phyloP scores from a whole-genome alignment of 2,797 vertebrate genomes.

The Sebastes jordani region DNA sequence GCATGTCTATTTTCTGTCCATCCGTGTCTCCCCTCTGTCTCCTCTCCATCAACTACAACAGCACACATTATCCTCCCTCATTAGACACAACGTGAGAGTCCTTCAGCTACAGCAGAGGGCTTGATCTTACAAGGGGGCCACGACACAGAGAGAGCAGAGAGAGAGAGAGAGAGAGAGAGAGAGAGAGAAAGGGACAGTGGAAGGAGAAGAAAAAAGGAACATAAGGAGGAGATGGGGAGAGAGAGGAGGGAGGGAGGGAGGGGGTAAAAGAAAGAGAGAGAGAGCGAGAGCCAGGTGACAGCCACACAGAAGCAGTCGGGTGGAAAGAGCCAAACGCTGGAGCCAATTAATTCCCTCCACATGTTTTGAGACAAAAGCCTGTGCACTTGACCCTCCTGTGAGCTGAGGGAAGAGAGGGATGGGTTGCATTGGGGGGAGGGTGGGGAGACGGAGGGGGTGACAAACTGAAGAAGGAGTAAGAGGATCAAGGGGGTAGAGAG shows the following conservation, averaged over 20 bases:
- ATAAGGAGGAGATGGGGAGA: slow-evolving; percentile 14
- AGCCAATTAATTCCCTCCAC: slow-evolving; percentile 81
- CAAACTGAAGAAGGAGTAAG: slow-evolving; percentile 46
- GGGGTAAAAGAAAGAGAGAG: slow-evolving; percentile 2
- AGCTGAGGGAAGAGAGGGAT: slow-evolving; percentile 58
- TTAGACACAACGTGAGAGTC: slow-evolving; percentile 65
- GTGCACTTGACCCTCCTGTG: slow-evolving; percentile 73
- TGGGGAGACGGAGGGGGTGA: slow-evolving; percentile 49
- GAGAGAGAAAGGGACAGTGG: slow-evolving; percentile 1
- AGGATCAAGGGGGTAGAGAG: slow-evolving; percentile 43
- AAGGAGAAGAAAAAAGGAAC: slow-evolving; percentile 10
- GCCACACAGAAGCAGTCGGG: slow-evolving; percentile 65
- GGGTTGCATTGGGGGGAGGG: slow-evolving; percentile 23
- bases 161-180: slow-evolving; percentile 1
- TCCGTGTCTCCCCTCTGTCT: slow-evolving; percentile 12
- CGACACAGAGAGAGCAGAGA: slow-evolving; percentile 32
- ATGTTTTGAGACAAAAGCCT: slow-evolving; percentile 77
- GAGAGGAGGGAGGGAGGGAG: not conserved
- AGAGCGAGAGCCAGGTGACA: slow-evolving; percentile 72
- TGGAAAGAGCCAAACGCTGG: slow-evolving; percentile 74
- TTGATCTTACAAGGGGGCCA: slow-evolving; percentile 71
- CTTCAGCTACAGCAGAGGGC: slow-evolving; percentile 70
- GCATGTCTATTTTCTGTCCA: slow-evolving; percentile 1
- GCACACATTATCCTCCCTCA: slow-evolving; percentile 62
- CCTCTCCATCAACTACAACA: slow-evolving; percentile 45